Evolutionary conservation across 2,113 vertebrate genomes (phyloP).

Genomic region (Alligator sinensis): DNA sequence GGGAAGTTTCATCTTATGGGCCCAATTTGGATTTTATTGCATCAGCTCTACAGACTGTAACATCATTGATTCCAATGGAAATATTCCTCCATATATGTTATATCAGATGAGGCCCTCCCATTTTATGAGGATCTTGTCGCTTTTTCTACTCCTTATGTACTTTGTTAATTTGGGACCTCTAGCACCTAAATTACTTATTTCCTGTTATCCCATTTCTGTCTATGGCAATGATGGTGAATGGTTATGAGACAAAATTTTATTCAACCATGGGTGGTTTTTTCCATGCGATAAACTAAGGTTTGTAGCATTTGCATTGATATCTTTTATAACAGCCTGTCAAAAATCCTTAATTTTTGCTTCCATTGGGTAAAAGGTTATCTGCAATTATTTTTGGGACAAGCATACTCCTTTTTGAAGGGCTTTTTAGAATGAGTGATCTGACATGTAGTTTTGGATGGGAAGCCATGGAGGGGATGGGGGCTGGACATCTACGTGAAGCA

Average conservation of each 20-base stretch:
- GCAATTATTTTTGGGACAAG: not conserved
- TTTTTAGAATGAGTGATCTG: not conserved
- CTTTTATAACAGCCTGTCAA: not conserved
- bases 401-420: not conserved
- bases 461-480: not conserved
- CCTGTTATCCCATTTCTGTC: constrained; percentile 37
- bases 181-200: constrained; percentile 45
- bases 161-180: not conserved
- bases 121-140: not conserved
- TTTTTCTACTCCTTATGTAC: not conserved
- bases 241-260: constrained; percentile 4
- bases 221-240: not conserved
- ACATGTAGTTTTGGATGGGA: not conserved
- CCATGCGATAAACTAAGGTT: not conserved
- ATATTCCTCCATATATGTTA: not conserved
- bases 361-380: not conserved
- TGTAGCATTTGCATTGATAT: not conserved
- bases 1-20: not conserved
- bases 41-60: not conserved
- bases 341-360: not conserved
- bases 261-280: constrained; percentile 6
- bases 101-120: not conserved
- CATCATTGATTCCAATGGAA: not conserved
- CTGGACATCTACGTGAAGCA: not conserved
- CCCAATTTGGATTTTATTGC: not conserved